Evolutionary conservation across 1,140 invertebrate genomes (phyloP).

Genomic region (Choristoneura fumiferana): DNA sequence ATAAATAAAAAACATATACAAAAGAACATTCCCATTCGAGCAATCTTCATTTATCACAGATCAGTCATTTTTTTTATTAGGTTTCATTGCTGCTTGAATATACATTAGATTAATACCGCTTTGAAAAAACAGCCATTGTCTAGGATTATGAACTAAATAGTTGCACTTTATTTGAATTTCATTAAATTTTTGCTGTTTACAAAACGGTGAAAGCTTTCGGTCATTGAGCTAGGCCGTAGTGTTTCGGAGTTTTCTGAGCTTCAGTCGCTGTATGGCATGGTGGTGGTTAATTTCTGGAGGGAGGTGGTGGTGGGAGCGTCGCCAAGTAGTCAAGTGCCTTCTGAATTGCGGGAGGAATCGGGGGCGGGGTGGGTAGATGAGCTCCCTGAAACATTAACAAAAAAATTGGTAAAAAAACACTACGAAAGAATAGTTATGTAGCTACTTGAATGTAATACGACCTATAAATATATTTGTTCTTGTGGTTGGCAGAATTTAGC

Average conservation of each 20-base stretch:
- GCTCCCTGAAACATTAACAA: constrained; percentile 71
- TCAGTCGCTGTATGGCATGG: background rate
- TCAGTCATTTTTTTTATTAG: constrained; percentile 66
- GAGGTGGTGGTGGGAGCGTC: constrained; percentile 65
- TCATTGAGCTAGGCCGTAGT: background rate
- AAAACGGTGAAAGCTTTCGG: background rate
- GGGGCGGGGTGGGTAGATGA: constrained; percentile 86
- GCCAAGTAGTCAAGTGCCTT: constrained; percentile 84
- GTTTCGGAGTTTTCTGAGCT: background rate
- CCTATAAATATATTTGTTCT: too few species aligned
- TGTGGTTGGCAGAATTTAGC: too few species aligned
- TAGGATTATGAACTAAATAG: background rate
- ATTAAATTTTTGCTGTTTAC: constrained; percentile 10
- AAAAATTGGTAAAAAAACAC: constrained; percentile 20
- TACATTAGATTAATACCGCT: constrained; percentile 38
- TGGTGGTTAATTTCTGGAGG: constrained; percentile 37
- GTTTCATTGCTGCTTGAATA: constrained; percentile 60
- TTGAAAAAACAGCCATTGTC: constrained; percentile 32
- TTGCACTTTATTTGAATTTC: background rate
- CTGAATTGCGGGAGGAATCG: constrained; percentile 88
- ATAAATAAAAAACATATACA: constrained; percentile 49
- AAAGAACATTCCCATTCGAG: constrained; percentile 48
- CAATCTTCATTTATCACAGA: constrained; percentile 64
- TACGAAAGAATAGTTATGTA: constrained; percentile 1
- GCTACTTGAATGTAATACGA: too few species aligned